phyloP scores from a whole-genome alignment of 1,140 invertebrate genomes.

The Meloidogyne hapla region DNA sequence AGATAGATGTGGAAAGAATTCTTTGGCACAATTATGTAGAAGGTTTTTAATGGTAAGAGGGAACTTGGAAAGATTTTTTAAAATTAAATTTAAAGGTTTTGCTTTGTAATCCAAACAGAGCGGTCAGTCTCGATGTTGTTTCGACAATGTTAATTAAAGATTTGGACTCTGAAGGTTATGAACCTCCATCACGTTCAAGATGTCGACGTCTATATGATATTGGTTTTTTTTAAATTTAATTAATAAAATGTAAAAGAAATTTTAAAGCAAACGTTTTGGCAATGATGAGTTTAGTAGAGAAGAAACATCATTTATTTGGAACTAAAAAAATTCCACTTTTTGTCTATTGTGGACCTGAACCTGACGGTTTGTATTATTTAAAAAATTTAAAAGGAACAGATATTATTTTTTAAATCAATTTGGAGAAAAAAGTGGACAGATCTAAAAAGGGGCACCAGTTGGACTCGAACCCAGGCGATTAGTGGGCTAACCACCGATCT shows the following conservation, averaged over 20 bases:
- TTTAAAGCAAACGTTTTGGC: slow-evolving; percentile 57
- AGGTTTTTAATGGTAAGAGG: slow-evolving; percentile 58
- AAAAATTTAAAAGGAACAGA: not conserved
- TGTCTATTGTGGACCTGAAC: slow-evolving; percentile 60
- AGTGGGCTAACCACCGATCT: slow-evolving; percentile 16
- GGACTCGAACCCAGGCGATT: slow-evolving; percentile 39
- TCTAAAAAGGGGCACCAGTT: slow-evolving; percentile 4
- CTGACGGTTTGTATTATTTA: slow-evolving; percentile 33
- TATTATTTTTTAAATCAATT: slow-evolving; percentile 2
- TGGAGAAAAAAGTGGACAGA: slow-evolving; percentile 22
- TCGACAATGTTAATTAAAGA: slow-evolving; percentile 62
- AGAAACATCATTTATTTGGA: slow-evolving; percentile 61
- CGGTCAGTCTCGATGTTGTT: slow-evolving; percentile 59
- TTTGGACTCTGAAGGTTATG: slow-evolving; percentile 59
- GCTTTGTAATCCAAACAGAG: slow-evolving; percentile 18
- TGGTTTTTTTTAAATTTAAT: slow-evolving; percentile 16
- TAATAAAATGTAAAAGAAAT: too few relatives aligned
- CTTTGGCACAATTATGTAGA: slow-evolving; percentile 59
- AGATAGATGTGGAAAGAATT: slow-evolving; percentile 58
- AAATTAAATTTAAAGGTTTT: slow-evolving; percentile 1
- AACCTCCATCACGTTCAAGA: slow-evolving; percentile 55
- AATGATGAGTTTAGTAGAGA: slow-evolving; percentile 58
- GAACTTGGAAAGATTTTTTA: slow-evolving; percentile 12
- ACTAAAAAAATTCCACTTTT: slow-evolving; percentile 64
- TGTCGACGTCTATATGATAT: slow-evolving; percentile 62